phyloP scores from a whole-genome alignment of 2,797 vertebrate species.

The Aratinga solstitialis region DNA sequence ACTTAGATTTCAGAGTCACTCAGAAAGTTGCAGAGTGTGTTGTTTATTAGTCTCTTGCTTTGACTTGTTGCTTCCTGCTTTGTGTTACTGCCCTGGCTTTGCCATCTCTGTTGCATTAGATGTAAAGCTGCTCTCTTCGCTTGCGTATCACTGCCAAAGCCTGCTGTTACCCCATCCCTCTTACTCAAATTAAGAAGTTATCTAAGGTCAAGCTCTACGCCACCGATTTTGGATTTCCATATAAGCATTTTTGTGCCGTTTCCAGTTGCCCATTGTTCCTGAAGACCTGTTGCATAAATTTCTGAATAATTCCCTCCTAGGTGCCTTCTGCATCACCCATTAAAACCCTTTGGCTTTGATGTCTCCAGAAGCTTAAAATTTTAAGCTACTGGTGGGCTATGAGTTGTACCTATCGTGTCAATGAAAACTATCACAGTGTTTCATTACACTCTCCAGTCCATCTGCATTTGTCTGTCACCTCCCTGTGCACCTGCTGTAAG shows the following conservation, averaged over 20 bases:
- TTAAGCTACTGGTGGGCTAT: not conserved
- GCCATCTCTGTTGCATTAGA: not conserved
- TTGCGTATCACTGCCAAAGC: not conserved
- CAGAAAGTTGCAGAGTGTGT: not conserved
- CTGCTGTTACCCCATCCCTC: not conserved
- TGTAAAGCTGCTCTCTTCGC: not conserved
- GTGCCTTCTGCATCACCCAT: not conserved
- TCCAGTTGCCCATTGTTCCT: not conserved
- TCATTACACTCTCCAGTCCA: not conserved
- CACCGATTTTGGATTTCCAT: not conserved
- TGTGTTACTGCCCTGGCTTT: not conserved
- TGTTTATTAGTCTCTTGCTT: not conserved
- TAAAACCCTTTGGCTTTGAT: not conserved
- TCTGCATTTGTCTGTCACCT: not conserved
- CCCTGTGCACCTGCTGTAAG: fast-evolving
- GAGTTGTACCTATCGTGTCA: not conserved
- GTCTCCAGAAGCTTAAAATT: not conserved
- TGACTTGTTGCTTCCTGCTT: constrained; percentile 2
- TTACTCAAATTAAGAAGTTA: not conserved
- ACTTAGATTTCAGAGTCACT: not conserved
- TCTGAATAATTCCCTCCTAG: not conserved
- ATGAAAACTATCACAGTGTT: not conserved
- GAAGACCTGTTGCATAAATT: not conserved
- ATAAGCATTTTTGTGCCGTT: not conserved
- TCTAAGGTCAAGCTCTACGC: not conserved